Conservation (phyloP, 2,888 invertebrate species). For the Nemoura dubitans region DNA sequence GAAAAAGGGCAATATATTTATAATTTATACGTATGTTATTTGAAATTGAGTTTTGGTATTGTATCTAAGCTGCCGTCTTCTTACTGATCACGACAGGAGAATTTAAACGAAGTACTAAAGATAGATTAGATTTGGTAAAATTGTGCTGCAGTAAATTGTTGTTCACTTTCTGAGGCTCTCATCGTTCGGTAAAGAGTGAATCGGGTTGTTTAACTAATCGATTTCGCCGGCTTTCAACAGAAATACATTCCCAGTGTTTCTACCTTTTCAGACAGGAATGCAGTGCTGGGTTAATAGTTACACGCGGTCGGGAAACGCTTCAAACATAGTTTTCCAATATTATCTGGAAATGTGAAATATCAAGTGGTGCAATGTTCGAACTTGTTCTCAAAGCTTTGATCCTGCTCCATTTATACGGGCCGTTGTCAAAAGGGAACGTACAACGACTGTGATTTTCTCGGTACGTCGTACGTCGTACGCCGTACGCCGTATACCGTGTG, state of each 20-base stretch:
- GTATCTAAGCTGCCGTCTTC: no score
- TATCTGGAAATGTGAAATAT: constrained; percentile 14
- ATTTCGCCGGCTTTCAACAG: not conserved
- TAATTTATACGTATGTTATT: no score
- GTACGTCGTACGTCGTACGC: no score
- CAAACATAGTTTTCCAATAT: constrained; percentile 23
- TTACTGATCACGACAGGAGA: not conserved
- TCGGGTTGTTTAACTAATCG: not conserved
- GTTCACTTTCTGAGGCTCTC: not conserved
- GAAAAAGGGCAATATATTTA: no score
- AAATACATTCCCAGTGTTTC: not conserved
- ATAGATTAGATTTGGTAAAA: not conserved
- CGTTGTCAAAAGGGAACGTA: not conserved
- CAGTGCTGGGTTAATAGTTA: not conserved
- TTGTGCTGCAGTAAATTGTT: not conserved
- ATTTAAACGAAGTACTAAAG: not conserved
- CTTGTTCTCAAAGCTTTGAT: constrained; percentile 22
- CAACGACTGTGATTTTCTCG: not conserved
- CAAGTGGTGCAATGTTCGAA: not conserved
- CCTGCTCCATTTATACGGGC: not conserved
- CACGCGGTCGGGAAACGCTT: not conserved
- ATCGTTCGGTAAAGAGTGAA: not conserved
- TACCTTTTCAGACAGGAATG: no score
- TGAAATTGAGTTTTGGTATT: no score
- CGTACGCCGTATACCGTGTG: not conserved